These are phyloP conservation scores for Oreochromis spilurus DNA, from an alignment of 2,113 vertebrate species.

Conservation along the genomic window DNA sequence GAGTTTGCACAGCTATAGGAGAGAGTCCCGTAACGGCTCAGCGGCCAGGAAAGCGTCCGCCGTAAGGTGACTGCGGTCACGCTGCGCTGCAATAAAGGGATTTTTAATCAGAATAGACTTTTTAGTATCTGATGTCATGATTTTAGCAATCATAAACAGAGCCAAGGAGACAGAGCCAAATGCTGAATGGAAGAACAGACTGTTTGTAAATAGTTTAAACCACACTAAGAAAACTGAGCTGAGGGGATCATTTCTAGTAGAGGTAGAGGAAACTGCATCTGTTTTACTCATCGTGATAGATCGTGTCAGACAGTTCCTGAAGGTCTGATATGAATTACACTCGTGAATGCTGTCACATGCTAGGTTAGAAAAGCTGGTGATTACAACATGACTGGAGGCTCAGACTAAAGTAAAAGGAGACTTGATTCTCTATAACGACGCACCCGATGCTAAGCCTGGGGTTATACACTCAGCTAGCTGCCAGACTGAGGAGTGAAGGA, in stretches of 20 bases:
- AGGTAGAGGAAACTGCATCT: background rate
- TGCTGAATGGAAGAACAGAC: background rate
- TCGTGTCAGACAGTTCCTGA: background rate
- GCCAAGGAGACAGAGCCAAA: constrained; percentile 20
- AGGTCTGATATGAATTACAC: background rate
- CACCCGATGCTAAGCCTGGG: background rate
- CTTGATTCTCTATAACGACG: background rate
- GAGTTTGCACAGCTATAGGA: constrained; percentile 48
- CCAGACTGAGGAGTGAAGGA: background rate
- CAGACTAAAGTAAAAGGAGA: background rate
- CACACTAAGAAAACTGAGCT: background rate
- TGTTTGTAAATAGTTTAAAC: constrained; percentile 45
- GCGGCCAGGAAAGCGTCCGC: background rate
- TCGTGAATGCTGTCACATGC: background rate
- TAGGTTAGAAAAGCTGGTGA: background rate
- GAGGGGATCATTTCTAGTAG: background rate
- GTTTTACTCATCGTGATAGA: background rate
- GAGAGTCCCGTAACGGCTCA: background rate
- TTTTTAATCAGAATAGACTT: background rate
- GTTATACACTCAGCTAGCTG: background rate
- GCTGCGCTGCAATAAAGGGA: background rate
- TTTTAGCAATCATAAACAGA: background rate
- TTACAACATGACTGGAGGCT: background rate
- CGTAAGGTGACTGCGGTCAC: background rate
- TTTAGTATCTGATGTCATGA: background rate